Evolutionary conservation across 2,113 vertebrate species (phyloP).

Genomic region (Crocuta crocuta): DNA sequence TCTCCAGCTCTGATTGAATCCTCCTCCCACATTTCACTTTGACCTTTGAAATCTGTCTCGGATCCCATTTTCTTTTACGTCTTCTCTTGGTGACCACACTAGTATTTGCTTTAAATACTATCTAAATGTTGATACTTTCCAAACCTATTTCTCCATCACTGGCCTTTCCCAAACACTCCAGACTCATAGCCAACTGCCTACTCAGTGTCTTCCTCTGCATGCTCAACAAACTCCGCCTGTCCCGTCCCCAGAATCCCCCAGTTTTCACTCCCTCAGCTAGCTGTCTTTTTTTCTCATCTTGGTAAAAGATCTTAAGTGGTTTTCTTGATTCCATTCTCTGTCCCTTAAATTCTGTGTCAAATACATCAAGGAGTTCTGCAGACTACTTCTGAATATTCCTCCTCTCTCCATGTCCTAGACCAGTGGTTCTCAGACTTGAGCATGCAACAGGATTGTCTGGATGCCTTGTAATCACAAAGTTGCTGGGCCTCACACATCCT

Average conservation of each 20-base stretch:
- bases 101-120: background rate
- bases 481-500: background rate
- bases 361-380: background rate
- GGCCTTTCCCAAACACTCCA: background rate
- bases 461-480: background rate
- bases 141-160: background rate
- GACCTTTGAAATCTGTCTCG: background rate
- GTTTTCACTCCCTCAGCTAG: background rate
- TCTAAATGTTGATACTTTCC: background rate
- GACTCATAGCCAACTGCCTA: background rate
- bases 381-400: background rate
- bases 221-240: background rate
- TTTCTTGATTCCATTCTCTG: background rate
- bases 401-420: background rate
- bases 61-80: background rate
- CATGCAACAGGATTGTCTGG: background rate
- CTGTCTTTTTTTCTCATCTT: background rate
- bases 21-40: background rate
- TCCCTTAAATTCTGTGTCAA: background rate
- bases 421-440: background rate
- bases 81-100: background rate
- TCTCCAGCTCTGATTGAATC: background rate
- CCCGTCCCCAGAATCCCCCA: background rate
- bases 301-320: background rate
- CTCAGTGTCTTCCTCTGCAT: background rate